Base-by-base conservation (phyloP, 2,113 vertebrate species). In the Sisor rabdophorus region DNA sequence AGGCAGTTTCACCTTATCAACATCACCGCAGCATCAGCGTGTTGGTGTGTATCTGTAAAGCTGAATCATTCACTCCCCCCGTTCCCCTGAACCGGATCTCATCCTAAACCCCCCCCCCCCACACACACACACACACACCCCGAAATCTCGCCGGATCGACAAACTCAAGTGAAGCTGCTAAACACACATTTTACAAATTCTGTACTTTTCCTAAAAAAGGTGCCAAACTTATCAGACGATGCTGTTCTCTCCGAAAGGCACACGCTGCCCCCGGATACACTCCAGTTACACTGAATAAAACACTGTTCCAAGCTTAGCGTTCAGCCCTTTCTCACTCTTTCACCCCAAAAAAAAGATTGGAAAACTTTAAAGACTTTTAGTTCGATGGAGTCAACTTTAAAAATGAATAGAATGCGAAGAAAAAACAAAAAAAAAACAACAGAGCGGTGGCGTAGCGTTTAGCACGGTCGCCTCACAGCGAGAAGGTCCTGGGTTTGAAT, bases 41-140 rank as follows among this genome's bases (percentile, higher is more conserved):
- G 77, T 77, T 44, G 32, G 69, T 50, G 54, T 63, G 81, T 50
- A 13, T 64, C 65, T 52, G 47, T 26, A 52, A 17, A 68, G 65
- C 65, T 79, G 77, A 82, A 69, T 79, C 77, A 71, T 50, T 64
- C 71, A 47, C 67, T 72, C 63, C 54, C 22, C 70, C 40, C 30
- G 61, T 8, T 19, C 22, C 30, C 54, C 53, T 13, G 4, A 12
- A 12, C 53, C 47, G 36, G 30, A n/a, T 36, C 72, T 24, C 56
- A 48, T 17, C 12, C 48, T 22, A 53, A 28, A 30, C 20, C 13
- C 32, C 64, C 9, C 44, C 47, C 20, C 13, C 32, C 64, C 9
- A 17, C 54, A 26, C n/a, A n/a, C n/a, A n/a, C n/a, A n/a, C n/a
- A n/a, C n/a, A n/a, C n/a, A n/a, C n/a, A 20, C 24, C 24, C 67